Conservation (phyloP, 2,797 vertebrate genomes). For the Ctenochaetus hawaiiensis region DNA sequence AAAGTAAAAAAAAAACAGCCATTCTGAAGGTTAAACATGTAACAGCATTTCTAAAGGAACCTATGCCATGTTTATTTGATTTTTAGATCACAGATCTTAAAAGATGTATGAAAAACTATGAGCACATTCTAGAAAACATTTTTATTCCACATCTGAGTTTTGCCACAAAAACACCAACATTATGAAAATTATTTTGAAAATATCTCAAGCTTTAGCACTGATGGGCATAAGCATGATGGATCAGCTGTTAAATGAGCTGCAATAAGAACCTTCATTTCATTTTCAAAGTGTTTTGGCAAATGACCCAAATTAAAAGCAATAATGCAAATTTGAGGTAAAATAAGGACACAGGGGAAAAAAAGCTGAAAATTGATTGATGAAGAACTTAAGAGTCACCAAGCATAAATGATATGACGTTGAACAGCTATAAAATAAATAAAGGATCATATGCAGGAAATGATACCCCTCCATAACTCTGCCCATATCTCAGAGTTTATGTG, state of each 20-base stretch:
- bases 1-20: neutral
- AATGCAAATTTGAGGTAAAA: constrained; percentile 30
- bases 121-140: constrained; percentile 37
- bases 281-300: constrained; percentile 50
- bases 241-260: constrained; percentile 17
- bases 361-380: constrained; percentile 19
- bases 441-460: constrained; percentile 28
- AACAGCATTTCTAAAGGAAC: neutral
- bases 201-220: constrained; percentile 25
- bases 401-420: constrained; percentile 25
- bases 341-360: neutral
- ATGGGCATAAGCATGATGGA: constrained; percentile 16
- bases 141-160: constrained; percentile 52
- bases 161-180: constrained; percentile 45
- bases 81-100: constrained; percentile 8
- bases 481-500: constrained; percentile 32
- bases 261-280: constrained; percentile 37
- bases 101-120: constrained; percentile 10
- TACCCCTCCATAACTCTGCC: constrained; percentile 17
- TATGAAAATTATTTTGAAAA: constrained; percentile 52
- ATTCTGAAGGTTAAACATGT: neutral
- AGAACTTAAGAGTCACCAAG: constrained; percentile 11
- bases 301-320: constrained; percentile 35
- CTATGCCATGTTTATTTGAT: neutral
- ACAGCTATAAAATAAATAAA: constrained; percentile 67